A percentile compares a stretch with the other conserved stretches of the same genome.
These are phyloP conservation scores for Ormyrus pomaceus DNA, from an alignment of 2,888 invertebrate species.

Conservation along the genomic window DNA sequence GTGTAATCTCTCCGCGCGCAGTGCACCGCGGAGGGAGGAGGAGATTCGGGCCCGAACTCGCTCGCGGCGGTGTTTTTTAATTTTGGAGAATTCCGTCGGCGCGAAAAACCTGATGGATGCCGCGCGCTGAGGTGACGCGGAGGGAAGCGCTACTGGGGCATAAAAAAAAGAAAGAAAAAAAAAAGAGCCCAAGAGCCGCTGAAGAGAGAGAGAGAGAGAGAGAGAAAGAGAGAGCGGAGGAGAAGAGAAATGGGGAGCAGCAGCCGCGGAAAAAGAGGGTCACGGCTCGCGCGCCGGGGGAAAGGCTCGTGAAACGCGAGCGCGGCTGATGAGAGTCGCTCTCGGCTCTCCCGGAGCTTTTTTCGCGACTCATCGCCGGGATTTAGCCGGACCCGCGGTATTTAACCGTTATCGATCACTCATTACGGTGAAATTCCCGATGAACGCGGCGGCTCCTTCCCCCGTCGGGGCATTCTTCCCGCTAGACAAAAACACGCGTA, in stretches of 20 bases:
- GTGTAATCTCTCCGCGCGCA: too few species aligned
- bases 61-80: slow-evolving; percentile 32
- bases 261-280: neutral
- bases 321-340: too few species aligned
- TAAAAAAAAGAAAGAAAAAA: too few species aligned
- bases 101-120: neutral
- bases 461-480: neutral
- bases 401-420: too few species aligned
- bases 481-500: neutral
- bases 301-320: too few species aligned
- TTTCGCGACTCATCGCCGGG: neutral
- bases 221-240: slow-evolving; percentile 2
- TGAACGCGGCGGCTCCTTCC: too few species aligned
- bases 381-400: neutral
- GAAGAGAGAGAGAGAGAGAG: neutral
- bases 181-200: neutral
- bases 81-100: slow-evolving; percentile 14
- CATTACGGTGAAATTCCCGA: too few species aligned
- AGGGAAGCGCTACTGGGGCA: neutral
- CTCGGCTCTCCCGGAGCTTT: neutral
- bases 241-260: neutral
- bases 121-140: neutral
- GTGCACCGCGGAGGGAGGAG: too few species aligned
- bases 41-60: neutral
- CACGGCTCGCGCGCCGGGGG: too few species aligned